phyloP scores from a whole-genome alignment of 1,140 invertebrate species.

The Heliconius hermathena region DNA sequence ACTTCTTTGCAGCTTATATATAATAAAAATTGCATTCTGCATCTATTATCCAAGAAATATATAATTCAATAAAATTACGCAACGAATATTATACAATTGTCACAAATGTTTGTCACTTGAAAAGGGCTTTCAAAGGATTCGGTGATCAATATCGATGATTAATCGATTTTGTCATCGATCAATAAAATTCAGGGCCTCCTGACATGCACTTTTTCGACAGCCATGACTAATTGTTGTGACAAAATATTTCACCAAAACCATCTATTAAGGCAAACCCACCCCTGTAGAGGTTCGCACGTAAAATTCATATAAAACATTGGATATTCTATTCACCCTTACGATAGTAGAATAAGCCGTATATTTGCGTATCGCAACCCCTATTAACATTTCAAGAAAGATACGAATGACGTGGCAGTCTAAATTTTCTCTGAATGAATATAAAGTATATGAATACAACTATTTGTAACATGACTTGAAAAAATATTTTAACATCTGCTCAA shows the following conservation, averaged over 20 bases:
- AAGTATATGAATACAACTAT: constrained; percentile 54
- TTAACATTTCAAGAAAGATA: constrained; percentile 34
- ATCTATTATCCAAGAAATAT: background rate
- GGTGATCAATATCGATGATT: constrained; percentile 68
- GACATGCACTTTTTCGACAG: constrained; percentile 71
- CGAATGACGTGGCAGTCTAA: constrained; percentile 67
- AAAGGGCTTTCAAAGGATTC: constrained; percentile 70
- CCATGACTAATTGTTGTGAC: constrained; percentile 80
- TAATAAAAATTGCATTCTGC: background rate
- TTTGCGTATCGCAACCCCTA: constrained; percentile 43
- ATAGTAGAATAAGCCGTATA: background rate
- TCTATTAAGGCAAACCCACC: constrained; percentile 60
- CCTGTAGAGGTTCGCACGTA: constrained; percentile 54
- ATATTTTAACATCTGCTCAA: constrained; percentile 49
- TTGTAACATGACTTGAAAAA: constrained; percentile 55
- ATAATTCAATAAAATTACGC: background rate
- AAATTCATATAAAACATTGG: constrained; percentile 35
- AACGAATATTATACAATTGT: constrained; percentile 43
- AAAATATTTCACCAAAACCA: constrained; percentile 81
- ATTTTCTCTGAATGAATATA: constrained; percentile 69
- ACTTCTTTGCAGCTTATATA: background rate
- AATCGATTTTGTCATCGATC: constrained; percentile 69
- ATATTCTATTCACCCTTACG: background rate
- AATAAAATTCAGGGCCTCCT: constrained; percentile 71
- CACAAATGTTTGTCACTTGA: constrained; percentile 65